Percentiles rank a stretch among this genome's conserved stretches.
phyloP scores from a whole-genome alignment of 2,797 vertebrate genomes.

The Vireo griseus region DNA sequence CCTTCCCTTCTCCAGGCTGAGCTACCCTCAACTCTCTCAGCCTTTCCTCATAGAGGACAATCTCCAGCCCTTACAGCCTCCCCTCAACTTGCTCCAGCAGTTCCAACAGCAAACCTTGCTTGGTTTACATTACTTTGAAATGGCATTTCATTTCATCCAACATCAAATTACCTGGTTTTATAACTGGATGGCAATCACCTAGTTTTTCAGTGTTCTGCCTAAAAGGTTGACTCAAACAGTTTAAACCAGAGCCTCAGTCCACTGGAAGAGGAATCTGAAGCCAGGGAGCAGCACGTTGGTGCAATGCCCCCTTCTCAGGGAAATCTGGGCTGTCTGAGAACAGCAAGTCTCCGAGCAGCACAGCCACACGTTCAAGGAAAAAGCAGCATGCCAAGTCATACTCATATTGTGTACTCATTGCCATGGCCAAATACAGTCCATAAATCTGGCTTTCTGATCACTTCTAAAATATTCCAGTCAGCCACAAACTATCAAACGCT shows the following conservation, averaged over 20 bases:
- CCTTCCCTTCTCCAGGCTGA: not conserved
- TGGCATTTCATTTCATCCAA: not conserved
- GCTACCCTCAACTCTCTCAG: not conserved
- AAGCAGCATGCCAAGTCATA: not conserved
- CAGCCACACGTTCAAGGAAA: not conserved
- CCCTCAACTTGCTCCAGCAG: accelerated
- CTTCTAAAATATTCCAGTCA: not conserved
- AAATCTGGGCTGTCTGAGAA: not conserved
- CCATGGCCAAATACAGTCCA: not conserved
- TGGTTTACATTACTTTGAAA: not conserved
- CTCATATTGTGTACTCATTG: not conserved
- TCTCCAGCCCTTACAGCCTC: not conserved
- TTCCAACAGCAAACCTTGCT: not conserved
- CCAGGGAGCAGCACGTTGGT: not conserved
- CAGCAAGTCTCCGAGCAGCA: not conserved
- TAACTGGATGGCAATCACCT: not conserved
- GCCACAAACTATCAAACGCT: not conserved
- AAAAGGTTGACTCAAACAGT: not conserved
- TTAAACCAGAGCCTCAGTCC: not conserved
- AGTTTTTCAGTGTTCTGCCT: not conserved
- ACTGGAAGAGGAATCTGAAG: not conserved
- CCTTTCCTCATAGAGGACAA: not conserved
- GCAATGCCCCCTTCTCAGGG: not conserved
- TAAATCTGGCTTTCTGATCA: not conserved
- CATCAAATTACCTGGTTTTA: not conserved